Conservation (phyloP, 2,113 vertebrate genomes). For the Candoia aspera region DNA sequence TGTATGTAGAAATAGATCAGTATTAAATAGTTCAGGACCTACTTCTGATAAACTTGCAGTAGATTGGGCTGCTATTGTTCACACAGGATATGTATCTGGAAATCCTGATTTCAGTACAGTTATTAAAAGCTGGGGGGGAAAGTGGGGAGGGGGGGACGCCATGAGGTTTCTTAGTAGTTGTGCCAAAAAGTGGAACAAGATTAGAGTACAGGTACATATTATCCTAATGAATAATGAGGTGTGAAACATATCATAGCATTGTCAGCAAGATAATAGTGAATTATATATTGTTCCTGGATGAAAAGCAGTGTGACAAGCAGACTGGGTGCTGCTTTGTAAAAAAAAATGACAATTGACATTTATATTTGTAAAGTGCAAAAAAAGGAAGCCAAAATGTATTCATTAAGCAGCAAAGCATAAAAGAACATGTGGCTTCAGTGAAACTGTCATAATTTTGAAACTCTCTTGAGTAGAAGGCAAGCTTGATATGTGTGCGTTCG, state of each 20-base stretch:
- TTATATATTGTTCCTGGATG: conserved; percentile 58
- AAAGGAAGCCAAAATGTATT: conserved; percentile 16
- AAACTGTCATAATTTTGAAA: background rate
- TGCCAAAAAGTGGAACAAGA: conserved; percentile 61
- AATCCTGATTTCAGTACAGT: background rate
- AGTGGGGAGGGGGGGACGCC: conserved; percentile 12
- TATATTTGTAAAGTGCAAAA: conserved; percentile 44
- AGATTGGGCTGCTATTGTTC: background rate
- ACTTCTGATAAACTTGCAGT: background rate
- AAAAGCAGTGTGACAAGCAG: conserved; percentile 44
- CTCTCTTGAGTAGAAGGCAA: background rate
- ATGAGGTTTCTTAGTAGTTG: conserved; percentile 60
- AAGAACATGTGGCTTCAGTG: conserved; percentile 14
- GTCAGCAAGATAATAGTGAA: conserved; percentile 71
- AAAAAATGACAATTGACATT: conserved; percentile 41
- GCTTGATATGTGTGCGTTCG: background rate
- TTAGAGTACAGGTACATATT: conserved; percentile 58
- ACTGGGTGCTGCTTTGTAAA: conserved; percentile 39
- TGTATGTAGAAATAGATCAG: background rate
- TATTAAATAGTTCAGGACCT: background rate
- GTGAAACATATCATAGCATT: conserved; percentile 68
- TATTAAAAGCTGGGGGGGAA: background rate
- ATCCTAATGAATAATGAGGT: conserved; percentile 73
- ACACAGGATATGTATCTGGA: background rate
- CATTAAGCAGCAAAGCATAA: conserved; percentile 34